Percentiles rank a stretch among this genome's conserved stretches.
Conservation (phyloP, 2,797 vertebrate species). For the Muscicapa striata region DNA sequence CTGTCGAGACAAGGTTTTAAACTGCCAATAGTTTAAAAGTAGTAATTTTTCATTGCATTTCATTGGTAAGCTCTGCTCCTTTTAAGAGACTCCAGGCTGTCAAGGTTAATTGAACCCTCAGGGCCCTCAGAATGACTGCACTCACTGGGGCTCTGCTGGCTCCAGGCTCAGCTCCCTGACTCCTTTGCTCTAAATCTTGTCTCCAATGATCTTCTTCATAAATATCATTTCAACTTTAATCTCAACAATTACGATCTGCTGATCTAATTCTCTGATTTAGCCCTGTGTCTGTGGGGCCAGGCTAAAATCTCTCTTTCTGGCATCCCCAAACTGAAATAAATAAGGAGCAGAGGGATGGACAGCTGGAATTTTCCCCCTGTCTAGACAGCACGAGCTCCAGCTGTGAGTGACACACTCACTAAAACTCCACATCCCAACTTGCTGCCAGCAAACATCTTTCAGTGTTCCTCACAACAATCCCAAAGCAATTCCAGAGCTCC, state of each 20-base stretch:
- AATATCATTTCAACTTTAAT: constrained; percentile 55
- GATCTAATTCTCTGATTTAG: constrained; percentile 17
- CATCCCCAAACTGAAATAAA: neutral
- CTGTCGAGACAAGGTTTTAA: constrained; percentile 66
- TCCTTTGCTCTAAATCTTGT: constrained; percentile 50
- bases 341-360: neutral
- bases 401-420: neutral
- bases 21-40: constrained; percentile 65
- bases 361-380: neutral
- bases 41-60: constrained; percentile 58
- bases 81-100: constrained; percentile 62
- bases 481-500: neutral
- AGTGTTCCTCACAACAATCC: neutral
- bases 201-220: constrained; percentile 36
- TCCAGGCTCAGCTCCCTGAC: constrained; percentile 8
- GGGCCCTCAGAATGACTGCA: constrained; percentile 20
- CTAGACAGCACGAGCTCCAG: neutral
- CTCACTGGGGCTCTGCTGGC: constrained; percentile 24
- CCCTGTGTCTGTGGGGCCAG: neutral
- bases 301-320: neutral
- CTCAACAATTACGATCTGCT: neutral
- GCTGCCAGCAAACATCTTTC: neutral
- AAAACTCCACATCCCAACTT: neutral
- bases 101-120: constrained; percentile 71
- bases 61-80: constrained; percentile 21